Conservation (phyloP, 2,797 vertebrate genomes). For the Galago senegalensis region DNA sequence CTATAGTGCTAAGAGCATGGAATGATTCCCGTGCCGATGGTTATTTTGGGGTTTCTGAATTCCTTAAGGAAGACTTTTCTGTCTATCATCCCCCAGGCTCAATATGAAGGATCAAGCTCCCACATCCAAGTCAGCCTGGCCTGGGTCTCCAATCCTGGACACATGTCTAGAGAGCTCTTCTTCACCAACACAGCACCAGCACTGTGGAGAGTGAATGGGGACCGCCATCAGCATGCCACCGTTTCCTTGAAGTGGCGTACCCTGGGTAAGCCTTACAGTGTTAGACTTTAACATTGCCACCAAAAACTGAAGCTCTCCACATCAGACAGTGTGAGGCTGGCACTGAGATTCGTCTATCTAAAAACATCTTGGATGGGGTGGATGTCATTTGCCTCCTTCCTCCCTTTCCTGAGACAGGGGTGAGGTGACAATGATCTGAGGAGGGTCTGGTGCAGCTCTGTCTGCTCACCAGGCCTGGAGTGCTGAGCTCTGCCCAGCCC, state of each 20-base stretch:
- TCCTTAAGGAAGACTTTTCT: background rate
- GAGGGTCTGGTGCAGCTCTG: background rate
- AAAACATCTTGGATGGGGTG: background rate
- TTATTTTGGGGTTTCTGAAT: no score
- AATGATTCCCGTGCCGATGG: accelerated
- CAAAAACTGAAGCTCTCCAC: background rate
- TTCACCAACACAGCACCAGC: background rate
- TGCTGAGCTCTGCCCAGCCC: no score
- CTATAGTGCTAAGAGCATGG: background rate
- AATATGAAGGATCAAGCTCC: background rate
- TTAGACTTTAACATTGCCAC: background rate
- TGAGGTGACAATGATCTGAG: background rate
- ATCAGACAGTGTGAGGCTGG: accelerated
- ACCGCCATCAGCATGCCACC: background rate
- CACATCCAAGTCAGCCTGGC: background rate
- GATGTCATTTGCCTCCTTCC: background rate
- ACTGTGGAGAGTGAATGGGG: background rate
- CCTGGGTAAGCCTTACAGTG: background rate
- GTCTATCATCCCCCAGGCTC: background rate
- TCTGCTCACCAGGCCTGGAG: background rate
- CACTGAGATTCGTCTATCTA: background rate
- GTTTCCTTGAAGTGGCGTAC: background rate
- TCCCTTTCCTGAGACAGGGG: background rate
- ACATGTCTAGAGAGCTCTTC: background rate
- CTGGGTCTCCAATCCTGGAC: accelerated